These are phyloP conservation scores for Acanthiza pusilla DNA, from an alignment of 2,797 vertebrate genomes.

Conservation along the genomic window DNA sequence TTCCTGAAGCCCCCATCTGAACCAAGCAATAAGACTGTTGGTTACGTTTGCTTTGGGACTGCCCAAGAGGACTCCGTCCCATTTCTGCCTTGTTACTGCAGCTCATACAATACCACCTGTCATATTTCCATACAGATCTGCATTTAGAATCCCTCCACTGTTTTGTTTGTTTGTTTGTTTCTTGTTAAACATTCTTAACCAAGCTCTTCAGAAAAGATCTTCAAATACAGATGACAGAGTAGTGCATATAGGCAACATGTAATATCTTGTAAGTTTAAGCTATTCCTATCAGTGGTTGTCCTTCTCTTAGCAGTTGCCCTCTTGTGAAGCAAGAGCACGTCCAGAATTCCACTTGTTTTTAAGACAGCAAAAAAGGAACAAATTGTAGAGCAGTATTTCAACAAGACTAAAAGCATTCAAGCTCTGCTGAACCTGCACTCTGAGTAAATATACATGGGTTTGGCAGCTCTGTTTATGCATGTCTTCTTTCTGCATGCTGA, in stretches of 20 bases:
- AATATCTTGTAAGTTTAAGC: background rate
- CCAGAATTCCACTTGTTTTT: background rate
- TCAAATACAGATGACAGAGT: background rate
- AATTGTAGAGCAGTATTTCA: background rate
- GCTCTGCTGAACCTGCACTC: background rate
- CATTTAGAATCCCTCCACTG: background rate
- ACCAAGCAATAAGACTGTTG: accelerated
- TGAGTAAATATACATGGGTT: background rate
- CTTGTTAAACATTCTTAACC: background rate
- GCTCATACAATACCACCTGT: background rate
- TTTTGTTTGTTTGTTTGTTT: background rate
- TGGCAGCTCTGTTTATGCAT: background rate
- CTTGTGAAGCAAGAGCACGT: background rate
- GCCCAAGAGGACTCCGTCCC: background rate
- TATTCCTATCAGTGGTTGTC: background rate
- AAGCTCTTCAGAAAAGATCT: background rate
- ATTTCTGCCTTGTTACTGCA: background rate
- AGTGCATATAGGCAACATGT: background rate
- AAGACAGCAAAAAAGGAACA: background rate
- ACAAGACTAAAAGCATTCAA: background rate
- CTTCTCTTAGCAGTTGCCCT: background rate
- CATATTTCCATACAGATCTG: background rate
- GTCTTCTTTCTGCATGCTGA: background rate
- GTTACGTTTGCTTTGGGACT: background rate
- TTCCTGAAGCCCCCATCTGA: background rate